Percentiles rank a stretch among this genome's conserved stretches.
These are phyloP conservation scores for Escarpia spicata DNA, from an alignment of 2,888 invertebrate species.

Conservation along the genomic window DNA sequence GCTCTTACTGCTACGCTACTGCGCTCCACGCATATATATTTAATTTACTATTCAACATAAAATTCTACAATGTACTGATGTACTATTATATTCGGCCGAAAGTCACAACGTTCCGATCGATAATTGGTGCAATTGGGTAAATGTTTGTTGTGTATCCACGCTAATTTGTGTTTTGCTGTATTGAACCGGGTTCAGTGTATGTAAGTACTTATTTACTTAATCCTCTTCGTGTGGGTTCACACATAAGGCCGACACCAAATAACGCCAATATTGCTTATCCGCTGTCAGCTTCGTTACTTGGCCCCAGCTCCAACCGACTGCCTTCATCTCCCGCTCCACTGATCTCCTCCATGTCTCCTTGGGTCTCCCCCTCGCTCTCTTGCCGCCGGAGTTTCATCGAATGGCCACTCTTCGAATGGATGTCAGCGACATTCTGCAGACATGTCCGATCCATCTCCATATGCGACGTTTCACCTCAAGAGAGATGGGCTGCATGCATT, in stretches of 20 bases:
- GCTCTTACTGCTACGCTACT: too few species aligned
- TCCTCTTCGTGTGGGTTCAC: neutral
- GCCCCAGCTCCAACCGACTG: slow-evolving; percentile 14
- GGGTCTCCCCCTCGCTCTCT: slow-evolving; percentile 23
- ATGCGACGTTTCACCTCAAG: slow-evolving; percentile 7
- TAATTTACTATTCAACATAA: too few species aligned
- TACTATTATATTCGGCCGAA: too few species aligned
- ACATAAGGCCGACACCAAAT: neutral
- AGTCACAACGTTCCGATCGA: too few species aligned
- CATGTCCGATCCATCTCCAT: slow-evolving; percentile 20
- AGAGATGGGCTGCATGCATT: slow-evolving; percentile 18
- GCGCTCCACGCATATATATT: too few species aligned
- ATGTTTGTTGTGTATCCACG: neutral
- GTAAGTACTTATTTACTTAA: slow-evolving; percentile 18
- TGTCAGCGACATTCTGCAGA: neutral
- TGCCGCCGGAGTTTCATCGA: neutral
- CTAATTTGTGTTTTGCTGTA: too few species aligned
- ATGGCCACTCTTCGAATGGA: slow-evolving; percentile 13
- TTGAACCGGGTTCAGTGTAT: too few species aligned
- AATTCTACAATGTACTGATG: too few species aligned
- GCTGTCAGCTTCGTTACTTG: neutral
- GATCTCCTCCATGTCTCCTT: slow-evolving; percentile 14
- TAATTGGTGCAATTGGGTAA: too few species aligned
- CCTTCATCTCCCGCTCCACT: slow-evolving; percentile 18
- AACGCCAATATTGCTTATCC: neutral